Percentiles rank a stretch among this genome's conserved stretches.
Evolutionary conservation across 2,888 invertebrate genomes (phyloP).

Genomic region (Mycalesis mineus): DNA sequence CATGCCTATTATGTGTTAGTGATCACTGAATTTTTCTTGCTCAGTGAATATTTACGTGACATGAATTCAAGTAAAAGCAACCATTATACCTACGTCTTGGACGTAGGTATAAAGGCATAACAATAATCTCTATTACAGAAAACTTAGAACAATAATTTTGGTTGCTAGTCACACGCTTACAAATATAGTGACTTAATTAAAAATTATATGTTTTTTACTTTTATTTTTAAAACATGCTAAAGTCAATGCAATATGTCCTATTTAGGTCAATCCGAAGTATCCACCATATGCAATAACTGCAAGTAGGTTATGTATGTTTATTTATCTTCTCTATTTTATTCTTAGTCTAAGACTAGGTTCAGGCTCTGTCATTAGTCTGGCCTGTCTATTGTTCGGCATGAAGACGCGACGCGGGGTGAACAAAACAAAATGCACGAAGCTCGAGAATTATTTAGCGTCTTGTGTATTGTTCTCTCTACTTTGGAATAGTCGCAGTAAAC

Average conservation of each 20-base stretch:
- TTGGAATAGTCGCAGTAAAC: background rate
- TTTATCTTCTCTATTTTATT: background rate
- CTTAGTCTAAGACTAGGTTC: background rate
- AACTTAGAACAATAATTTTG: no score
- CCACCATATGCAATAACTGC: no score
- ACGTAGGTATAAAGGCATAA: no score
- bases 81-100: background rate
- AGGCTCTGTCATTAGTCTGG: background rate
- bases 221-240: no score
- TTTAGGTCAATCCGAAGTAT: no score
- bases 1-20: constrained; percentile 20
- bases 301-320: no score
- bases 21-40: constrained; percentile 33
- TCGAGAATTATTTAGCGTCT: background rate
- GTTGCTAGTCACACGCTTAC: no score
- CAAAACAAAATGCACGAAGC: background rate
- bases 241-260: no score
- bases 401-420: background rate
- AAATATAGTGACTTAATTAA: no score
- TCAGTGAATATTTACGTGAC: constrained; percentile 30
- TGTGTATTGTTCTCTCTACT: constrained; percentile 5
- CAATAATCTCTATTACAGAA: no score
- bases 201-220: no score
- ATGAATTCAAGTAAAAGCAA: background rate
- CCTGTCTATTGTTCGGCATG: background rate